Base-by-base conservation (phyloP, 2,888 invertebrate genomes). In the Hemistola chrysoprasaria region DNA sequence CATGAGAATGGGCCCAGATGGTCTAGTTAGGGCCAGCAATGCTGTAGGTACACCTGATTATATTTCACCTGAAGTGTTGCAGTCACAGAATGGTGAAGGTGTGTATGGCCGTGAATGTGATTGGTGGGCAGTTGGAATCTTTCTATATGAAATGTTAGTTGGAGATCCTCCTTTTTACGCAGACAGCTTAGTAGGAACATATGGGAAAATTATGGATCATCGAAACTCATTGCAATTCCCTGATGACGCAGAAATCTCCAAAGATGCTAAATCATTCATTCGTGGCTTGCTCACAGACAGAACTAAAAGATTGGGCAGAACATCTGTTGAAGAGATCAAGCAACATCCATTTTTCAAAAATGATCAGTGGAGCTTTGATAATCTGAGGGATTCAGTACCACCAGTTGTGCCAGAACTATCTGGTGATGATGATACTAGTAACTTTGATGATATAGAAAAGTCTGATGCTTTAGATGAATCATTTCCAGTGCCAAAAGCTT, bases 1-100 rank as follows among this genome's bases (percentile, higher is more conserved):
- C 82, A 98, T 99, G 97, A 92, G 98, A 69, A 98, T 99, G 98
- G 98, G 98, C 59, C 90, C 92, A 56, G 98, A 98, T 81, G 98
- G 99, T 2, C 90, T 98, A 60, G 98, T 99, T 23, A 92, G 97
- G 51, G 98, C 98, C 25, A 98, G 98, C 73, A 98, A 98, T 60
- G 99, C 99, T 4, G 99, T 99, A 6, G 99, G 99, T 22, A 99
- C 99, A 3, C 99, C 99, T 5, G 99, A 99, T 84, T 99, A 99
- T 77, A 99, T 99, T 64, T 98, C 98, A 37, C 99, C 99, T 0
- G 99, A 99, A 89, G 99, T 99, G 36, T 90, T 99, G 54, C 97
- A 97, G 76, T 98, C 98, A 22, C 98, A 98, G 85, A 98, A 98
- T 53, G 95, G 96, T 23, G 96, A 97, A 72, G 97, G 97, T 41